Percentiles rank a stretch among this genome's conserved stretches.
Evolutionary conservation across 2,888 invertebrate genomes (phyloP).

Genomic region (Keiferia lycopersicella): DNA sequence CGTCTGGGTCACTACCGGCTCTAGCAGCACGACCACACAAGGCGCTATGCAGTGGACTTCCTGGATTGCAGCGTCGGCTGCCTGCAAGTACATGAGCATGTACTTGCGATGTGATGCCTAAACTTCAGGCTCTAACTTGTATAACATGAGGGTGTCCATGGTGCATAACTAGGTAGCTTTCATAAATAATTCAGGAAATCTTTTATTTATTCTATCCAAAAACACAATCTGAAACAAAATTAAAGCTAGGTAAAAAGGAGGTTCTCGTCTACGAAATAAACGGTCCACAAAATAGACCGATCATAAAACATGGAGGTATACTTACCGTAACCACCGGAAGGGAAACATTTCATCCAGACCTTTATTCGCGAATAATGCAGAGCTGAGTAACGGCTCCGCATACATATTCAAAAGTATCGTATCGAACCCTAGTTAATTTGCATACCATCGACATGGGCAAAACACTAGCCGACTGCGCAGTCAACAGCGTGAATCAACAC

Average conservation of each 20-base stretch:
- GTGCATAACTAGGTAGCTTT: no score
- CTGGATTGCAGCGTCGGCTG: no score
- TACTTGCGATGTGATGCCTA: no score
- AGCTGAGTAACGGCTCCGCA: conserved; percentile 28
- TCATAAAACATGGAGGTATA: conserved; percentile 2
- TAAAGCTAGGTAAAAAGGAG: background rate
- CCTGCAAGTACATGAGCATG: no score
- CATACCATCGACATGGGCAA: conserved; percentile 31
- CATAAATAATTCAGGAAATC: no score
- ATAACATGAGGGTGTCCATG: no score
- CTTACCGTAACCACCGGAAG: conserved; percentile 15
- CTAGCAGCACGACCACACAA: no score
- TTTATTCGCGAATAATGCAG: conserved; percentile 11
- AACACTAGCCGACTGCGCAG: conserved; percentile 5
- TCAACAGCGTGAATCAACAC: conserved; percentile 10
- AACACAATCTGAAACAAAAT: no score
- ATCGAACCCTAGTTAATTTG: conserved; percentile 43
- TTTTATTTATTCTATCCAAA: no score
- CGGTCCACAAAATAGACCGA: background rate
- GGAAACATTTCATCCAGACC: conserved; percentile 11
- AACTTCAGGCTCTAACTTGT: no score
- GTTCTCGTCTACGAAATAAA: background rate
- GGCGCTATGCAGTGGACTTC: no score
- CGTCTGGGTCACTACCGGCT: no score
- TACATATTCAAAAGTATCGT: conserved; percentile 47